phyloP scores from a whole-genome alignment of 2,113 vertebrate species.

The Gasterosteus aculeatus region DNA sequence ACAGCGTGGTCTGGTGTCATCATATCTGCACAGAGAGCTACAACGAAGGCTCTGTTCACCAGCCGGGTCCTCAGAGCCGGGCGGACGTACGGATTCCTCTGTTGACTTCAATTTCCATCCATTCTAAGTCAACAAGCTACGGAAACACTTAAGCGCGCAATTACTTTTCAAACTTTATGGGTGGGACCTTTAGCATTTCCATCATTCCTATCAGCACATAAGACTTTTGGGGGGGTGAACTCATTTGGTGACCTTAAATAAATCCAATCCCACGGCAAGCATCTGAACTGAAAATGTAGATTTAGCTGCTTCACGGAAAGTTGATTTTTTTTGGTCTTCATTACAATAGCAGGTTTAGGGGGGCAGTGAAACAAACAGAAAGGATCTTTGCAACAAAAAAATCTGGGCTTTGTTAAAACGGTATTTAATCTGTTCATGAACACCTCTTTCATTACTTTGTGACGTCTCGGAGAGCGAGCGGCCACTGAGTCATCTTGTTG shows the following conservation, averaged over 20 bases:
- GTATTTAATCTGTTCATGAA: neutral
- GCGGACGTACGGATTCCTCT: neutral
- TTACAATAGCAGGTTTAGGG: conserved; percentile 6
- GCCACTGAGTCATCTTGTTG: neutral
- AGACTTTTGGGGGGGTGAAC: neutral
- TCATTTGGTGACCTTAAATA: neutral
- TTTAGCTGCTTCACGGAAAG: neutral
- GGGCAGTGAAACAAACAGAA: conserved; percentile 19
- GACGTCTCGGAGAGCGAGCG: neutral
- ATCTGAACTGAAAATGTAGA: neutral
- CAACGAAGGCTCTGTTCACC: neutral
- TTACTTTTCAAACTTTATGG: neutral
- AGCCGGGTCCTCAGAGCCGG: neutral
- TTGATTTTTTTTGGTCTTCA: neutral
- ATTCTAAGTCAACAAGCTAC: neutral
- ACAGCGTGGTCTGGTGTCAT: neutral
- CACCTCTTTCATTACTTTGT: no score
- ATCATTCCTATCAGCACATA: neutral
- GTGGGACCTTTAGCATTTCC: neutral
- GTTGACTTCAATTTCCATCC: neutral
- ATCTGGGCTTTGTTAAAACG: neutral
- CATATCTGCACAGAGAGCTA: neutral
- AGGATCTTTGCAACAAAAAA: conserved; percentile 20
- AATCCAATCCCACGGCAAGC: neutral
- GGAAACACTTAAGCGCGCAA: neutral